These are phyloP conservation scores for Calyptommatus sinebrachiatus DNA, from an alignment of 2,113 vertebrate species.

Conservation along the genomic window DNA sequence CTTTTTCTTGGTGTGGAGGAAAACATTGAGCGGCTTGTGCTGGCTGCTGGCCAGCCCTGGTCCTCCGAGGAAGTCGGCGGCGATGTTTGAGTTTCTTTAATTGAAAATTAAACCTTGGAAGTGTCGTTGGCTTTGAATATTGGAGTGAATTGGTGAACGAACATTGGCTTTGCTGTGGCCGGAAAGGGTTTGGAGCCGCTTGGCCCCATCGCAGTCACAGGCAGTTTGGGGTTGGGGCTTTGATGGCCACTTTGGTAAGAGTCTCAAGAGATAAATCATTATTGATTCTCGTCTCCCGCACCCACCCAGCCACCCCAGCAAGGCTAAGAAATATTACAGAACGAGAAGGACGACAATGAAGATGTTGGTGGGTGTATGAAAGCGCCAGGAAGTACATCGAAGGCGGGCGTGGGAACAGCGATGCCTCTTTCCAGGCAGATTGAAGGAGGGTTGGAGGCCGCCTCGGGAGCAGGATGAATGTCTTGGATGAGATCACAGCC, in stretches of 20 bases:
- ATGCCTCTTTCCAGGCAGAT: neutral
- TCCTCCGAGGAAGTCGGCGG: constrained; percentile 40
- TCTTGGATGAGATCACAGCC: too few relatives aligned
- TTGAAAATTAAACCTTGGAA: constrained; percentile 54
- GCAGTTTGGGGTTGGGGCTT: constrained; percentile 5
- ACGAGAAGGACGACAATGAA: constrained; percentile 1
- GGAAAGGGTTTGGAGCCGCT: neutral
- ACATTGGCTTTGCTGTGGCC: neutral
- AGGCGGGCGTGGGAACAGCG: neutral
- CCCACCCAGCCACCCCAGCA: neutral
- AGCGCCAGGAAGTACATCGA: neutral
- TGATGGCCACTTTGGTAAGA: neutral
- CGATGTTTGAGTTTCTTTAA: constrained; percentile 45
- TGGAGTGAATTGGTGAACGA: constrained; percentile 29
- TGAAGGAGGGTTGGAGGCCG: neutral
- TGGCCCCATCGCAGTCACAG: neutral
- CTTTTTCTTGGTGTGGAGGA: constrained; percentile 29
- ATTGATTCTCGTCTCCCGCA: neutral
- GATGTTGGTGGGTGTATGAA: constrained; percentile 14
- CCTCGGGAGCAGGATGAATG: too few relatives aligned
- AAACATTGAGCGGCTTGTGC: constrained; percentile 23
- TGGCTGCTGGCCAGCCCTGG: constrained; percentile 42
- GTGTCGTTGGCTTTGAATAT: constrained; percentile 38
- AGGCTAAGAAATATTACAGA: constrained; percentile 1
- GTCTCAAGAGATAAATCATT: neutral